A percentile compares a stretch with the other conserved stretches of the same genome.
phyloP scores from a whole-genome alignment of 2,797 vertebrate genomes.

The Craterocephalus amniculus region DNA sequence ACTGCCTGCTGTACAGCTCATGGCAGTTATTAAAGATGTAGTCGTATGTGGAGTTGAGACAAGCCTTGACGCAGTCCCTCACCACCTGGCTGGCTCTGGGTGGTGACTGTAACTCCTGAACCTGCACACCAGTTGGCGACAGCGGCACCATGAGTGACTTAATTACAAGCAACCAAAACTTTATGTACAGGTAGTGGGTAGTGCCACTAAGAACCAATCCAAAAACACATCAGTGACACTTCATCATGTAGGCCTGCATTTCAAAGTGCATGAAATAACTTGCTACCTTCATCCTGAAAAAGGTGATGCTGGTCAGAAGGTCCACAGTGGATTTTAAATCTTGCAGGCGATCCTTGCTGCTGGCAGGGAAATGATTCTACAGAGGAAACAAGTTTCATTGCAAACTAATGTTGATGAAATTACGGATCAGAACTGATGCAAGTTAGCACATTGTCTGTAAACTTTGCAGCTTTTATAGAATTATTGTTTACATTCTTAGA shows the following conservation, averaged over 20 bases:
- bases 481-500: not conserved
- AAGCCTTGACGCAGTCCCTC: slow-evolving; percentile 97
- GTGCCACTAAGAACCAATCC: not conserved
- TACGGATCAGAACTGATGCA: not conserved
- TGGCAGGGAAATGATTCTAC: slow-evolving; percentile 98
- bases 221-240: not conserved
- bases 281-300: slow-evolving; percentile 98
- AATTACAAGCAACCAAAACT: not conserved
- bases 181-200: too few species aligned
- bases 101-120: slow-evolving; percentile 97
- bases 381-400: not conserved
- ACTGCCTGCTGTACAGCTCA: slow-evolving; percentile 94
- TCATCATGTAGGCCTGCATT: not conserved
- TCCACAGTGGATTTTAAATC: slow-evolving; percentile 98
- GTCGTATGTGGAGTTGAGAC: slow-evolving; percentile 97
- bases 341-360: slow-evolving; percentile 93
- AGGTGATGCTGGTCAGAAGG: slow-evolving; percentile 98
- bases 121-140: slow-evolving; percentile 78
- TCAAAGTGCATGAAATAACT: not conserved
- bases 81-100: slow-evolving; percentile 99
- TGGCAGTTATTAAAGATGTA: slow-evolving; percentile 99
- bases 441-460: not conserved
- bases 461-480: not conserved
- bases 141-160: slow-evolving; percentile 1
- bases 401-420: not conserved